These are phyloP conservation scores for Bimastos eiseni DNA, from an alignment of 2,888 invertebrate species.

Conservation along the genomic window DNA sequence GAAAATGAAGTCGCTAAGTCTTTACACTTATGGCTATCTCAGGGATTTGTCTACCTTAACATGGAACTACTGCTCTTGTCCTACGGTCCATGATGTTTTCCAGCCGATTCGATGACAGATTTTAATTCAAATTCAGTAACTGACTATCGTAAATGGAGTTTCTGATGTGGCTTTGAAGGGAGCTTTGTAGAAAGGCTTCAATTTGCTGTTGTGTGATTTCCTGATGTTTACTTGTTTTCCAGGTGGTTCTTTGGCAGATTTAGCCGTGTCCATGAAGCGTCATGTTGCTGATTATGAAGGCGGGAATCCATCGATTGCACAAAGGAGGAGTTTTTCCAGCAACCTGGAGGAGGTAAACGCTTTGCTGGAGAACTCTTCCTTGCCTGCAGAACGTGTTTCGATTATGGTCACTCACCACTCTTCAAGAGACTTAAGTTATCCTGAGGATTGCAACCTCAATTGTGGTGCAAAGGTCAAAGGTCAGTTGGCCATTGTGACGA, in stretches of 20 bases:
- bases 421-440: background rate
- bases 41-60: too few species aligned
- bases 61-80: too few species aligned
- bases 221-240: background rate
- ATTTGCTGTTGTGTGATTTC: background rate
- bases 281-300: background rate
- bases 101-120: too few species aligned
- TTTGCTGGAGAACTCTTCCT: background rate
- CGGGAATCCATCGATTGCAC: background rate
- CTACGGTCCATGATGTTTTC: too few species aligned
- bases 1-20: too few species aligned
- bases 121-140: too few species aligned
- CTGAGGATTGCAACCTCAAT: background rate
- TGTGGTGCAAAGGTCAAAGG: background rate
- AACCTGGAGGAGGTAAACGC: background rate
- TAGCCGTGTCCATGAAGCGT: background rate
- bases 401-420: slow-evolving; percentile 13
- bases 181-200: too few species aligned
- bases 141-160: too few species aligned
- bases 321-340: background rate
- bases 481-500: background rate
- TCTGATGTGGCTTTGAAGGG: too few species aligned
- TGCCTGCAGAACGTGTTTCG: background rate
- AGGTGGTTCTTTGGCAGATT: background rate
- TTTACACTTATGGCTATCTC: too few species aligned